A percentile compares a stretch with the other conserved stretches of the same genome.
Conservation (phyloP, 2,113 vertebrate genomes). For the Stictonetta naevosa region DNA sequence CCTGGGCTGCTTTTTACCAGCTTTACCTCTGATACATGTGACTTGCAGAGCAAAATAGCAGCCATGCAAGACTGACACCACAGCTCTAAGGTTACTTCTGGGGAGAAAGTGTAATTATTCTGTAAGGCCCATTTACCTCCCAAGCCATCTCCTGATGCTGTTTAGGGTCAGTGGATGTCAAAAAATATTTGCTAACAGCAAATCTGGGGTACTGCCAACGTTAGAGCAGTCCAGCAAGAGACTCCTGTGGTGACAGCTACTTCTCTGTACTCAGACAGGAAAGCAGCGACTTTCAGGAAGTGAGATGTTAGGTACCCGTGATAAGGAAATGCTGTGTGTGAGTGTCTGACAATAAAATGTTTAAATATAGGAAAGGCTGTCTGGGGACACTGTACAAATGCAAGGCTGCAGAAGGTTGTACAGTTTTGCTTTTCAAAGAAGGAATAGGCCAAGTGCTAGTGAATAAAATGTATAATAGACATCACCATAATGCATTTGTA, state of each 20-base stretch:
- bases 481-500: not conserved
- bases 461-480: not conserved
- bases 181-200: not conserved
- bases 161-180: not conserved
- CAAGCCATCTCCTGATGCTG: not conserved
- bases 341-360: slow-evolving; percentile 10
- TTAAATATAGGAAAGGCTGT: slow-evolving; percentile 20
- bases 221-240: not conserved
- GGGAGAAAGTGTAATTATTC: not conserved
- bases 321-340: not conserved
- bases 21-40: not conserved
- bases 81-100: not conserved
- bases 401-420: not conserved
- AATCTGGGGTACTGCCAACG: not conserved
- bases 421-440: not conserved
- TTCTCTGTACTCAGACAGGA: not conserved
- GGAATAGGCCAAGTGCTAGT: not conserved
- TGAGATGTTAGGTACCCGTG: not conserved
- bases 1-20: not conserved
- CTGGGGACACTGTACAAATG: not conserved
- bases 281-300: not conserved
- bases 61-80: not conserved
- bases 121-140: not conserved
- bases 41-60: not conserved
- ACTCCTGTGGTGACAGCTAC: not conserved